Evolutionary conservation across 2,797 vertebrate species (phyloP).

Genomic region (Cyclura pinguis): DNA sequence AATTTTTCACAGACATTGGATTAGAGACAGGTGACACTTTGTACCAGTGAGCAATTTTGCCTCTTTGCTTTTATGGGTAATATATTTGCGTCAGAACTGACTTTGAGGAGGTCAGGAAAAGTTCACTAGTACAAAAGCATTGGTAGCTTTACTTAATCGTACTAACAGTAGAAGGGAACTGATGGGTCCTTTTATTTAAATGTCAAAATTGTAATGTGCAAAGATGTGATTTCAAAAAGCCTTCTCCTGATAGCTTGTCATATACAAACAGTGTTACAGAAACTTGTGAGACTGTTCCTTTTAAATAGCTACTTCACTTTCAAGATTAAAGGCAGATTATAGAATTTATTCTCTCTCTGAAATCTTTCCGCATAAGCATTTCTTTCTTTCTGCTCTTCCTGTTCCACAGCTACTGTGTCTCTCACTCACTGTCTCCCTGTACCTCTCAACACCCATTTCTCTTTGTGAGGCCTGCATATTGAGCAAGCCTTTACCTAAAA

Average conservation of each 20-base stretch:
- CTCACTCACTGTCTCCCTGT: neutral
- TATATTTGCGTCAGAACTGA: neutral
- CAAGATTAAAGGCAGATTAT: neutral
- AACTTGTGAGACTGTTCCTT: conserved; percentile 13
- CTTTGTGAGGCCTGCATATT: neutral
- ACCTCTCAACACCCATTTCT: neutral
- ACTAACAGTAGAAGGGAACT: neutral
- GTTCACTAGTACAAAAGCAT: conserved; percentile 28
- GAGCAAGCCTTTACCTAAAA: neutral
- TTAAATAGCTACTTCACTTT: conserved; percentile 15
- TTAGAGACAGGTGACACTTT: neutral
- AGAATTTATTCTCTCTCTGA: conserved; percentile 7
- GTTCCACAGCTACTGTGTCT: neutral
- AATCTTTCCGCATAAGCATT: neutral
- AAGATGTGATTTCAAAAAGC: conserved; percentile 41
- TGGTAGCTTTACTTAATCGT: conserved; percentile 29
- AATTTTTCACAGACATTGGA: neutral
- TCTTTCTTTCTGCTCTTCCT: neutral
- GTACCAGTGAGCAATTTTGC: neutral
- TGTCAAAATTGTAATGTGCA: conserved; percentile 31
- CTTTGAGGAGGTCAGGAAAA: conserved; percentile 42
- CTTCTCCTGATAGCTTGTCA: conserved; percentile 26
- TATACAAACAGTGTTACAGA: neutral
- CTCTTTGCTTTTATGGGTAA: neutral
- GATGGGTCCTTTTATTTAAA: conserved; percentile 31